A percentile compares a stretch with the other conserved stretches of the same genome.
These are phyloP conservation scores for Bradypus variegatus DNA, from an alignment of 2,797 vertebrate genomes.

Conservation along the genomic window DNA sequence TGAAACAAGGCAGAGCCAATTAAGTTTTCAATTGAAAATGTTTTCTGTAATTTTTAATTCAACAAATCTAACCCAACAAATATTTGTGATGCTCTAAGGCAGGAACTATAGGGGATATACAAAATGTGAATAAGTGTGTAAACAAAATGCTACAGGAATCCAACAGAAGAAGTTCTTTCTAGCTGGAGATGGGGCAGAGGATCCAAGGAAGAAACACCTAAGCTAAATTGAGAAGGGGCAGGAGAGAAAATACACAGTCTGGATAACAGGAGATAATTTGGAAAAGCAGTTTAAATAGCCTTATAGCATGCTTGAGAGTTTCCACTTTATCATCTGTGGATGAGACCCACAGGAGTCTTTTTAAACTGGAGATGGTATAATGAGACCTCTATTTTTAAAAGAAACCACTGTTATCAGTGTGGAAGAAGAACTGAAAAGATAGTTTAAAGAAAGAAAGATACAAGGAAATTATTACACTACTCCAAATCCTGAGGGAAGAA, in stretches of 20 bases:
- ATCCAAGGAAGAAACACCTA: not conserved
- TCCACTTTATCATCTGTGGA: not conserved
- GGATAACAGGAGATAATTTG: not conserved
- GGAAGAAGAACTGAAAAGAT: not conserved
- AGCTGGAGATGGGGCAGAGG: not conserved
- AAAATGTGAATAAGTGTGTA: not conserved
- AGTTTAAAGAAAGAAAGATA: not conserved
- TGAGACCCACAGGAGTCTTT: not conserved
- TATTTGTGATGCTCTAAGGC: not conserved
- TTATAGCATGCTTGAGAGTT: not conserved
- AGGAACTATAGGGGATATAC: not conserved
- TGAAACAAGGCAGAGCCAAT: not conserved
- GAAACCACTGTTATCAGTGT: not conserved
- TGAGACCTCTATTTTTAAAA: not conserved
- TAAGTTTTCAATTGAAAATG: not conserved
- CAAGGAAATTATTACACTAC: not conserved
- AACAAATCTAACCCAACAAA: not conserved
- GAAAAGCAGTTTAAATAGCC: not conserved
- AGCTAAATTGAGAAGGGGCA: not conserved
- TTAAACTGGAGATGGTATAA: not conserved
- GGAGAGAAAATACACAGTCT: not conserved
- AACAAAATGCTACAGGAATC: not conserved
- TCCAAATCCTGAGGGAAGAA: not conserved
- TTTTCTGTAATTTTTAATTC: not conserved
- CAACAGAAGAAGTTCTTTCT: not conserved